A percentile compares a stretch with the other conserved stretches of the same genome.
Conservation (phyloP, 2,888 invertebrate genomes). For the Hydraecia micacea region DNA sequence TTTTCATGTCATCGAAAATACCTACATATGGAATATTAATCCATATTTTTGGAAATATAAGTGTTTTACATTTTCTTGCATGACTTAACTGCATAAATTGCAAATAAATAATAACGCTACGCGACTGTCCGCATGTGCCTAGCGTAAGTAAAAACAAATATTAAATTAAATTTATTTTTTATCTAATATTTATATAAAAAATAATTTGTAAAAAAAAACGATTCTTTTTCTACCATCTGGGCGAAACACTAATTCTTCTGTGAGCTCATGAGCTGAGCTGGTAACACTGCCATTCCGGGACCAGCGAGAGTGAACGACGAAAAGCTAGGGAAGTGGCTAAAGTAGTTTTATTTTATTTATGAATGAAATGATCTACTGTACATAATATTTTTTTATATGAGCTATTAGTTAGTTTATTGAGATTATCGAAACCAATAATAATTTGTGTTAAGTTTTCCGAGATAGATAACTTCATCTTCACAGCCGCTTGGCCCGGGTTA, state of each 20-base stretch:
- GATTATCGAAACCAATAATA: conserved; percentile 34
- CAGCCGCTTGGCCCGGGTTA: conserved; percentile 82
- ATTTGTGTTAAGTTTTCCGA: conserved; percentile 40
- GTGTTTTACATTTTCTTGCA: background rate
- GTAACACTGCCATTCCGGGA: conserved; percentile 58
- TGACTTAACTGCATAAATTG: background rate
- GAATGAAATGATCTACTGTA: conserved; percentile 74
- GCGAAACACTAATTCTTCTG: conserved; percentile 7
- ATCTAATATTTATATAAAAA: background rate
- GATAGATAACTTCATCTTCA: conserved; percentile 52
- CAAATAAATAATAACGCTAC: background rate
- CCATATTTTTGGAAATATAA: background rate
- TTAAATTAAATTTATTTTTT: background rate
- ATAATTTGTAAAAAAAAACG: background rate
- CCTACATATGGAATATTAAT: background rate
- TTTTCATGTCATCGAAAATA: background rate
- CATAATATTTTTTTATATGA: conserved; percentile 57
- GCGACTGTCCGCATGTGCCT: background rate
- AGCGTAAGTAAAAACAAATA: background rate
- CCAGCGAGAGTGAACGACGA: conserved; percentile 58
- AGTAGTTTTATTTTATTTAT: conserved; percentile 74
- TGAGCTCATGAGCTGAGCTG: conserved; percentile 11
- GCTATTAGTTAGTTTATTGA: conserved; percentile 8
- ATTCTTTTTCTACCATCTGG: background rate
- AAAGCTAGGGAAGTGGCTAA: conserved; percentile 57